Evolutionary conservation across 2,113 vertebrate species (phyloP), one percentile per base, ranked within the genome.

Genomic region (Ptychochromis oligacanthus): DNA sequence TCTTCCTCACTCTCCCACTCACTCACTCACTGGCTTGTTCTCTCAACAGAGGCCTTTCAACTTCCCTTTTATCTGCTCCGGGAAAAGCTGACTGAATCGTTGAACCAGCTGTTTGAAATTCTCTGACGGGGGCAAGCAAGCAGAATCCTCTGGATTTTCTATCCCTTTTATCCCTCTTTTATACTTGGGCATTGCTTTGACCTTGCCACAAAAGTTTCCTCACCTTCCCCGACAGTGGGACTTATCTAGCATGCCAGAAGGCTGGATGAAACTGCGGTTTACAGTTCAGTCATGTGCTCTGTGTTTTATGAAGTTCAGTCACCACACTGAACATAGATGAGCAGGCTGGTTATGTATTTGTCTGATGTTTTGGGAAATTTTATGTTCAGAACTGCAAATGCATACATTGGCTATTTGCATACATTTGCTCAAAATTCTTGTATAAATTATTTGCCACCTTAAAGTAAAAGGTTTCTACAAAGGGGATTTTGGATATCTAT

Each of bases 61-160:
- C 70, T 58, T 52, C 2, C 40, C 82, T 90, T 84, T 92, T 67
- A 89, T 84, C 76, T 84, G 49, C 75, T 84, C 24, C 75, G 5
- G 79, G 18, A 82, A 76, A 87, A 88, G 82, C 75, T 60, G 40
- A 61, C 43, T 62, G 34, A 81, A 61, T 75, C 67, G 26, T 38
- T 84, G 79, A 49, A 54, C 31, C 64, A 80, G 82, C 77, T 87
- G 82, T 80, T 90, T 87, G 80, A 90, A 70, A 81, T 83, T 86
- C 87, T 82, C 75, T 34, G 34, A 72, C 2, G 20, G 22, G 65
- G 70, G 31, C 22, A 43, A 75, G 20, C 11, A 20, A 24, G 38
- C 3, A 18, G 75, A 78, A 80, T 38, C 86, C 38, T 81, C 76
- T 38, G 13, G 24, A 54, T 34, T 52, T 72, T 20, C 59, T n/a